These are phyloP conservation scores for Procambarus virginalis DNA, from an alignment of 1,140 invertebrate species.

Conservation along the genomic window DNA sequence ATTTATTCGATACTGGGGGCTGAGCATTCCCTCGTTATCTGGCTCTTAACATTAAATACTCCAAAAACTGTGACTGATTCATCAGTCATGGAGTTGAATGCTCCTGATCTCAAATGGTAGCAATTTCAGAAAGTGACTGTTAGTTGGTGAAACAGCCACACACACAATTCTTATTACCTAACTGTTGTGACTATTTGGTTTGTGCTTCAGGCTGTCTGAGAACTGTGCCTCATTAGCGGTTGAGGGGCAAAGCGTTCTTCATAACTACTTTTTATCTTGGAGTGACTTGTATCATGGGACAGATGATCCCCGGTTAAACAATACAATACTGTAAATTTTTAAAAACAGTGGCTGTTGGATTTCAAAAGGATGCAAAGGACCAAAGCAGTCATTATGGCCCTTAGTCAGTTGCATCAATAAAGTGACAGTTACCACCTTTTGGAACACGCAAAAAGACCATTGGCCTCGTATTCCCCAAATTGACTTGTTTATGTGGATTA, in stretches of 20 bases:
- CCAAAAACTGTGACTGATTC: slow-evolving; percentile 56
- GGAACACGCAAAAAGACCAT: slow-evolving; percentile 54
- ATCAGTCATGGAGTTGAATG: slow-evolving; percentile 45
- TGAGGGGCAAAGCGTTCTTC: slow-evolving; percentile 30
- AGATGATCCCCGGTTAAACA: background rate
- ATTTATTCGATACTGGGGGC: slow-evolving; percentile 55
- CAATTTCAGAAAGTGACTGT: slow-evolving; percentile 55
- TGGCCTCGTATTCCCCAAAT: slow-evolving; percentile 57
- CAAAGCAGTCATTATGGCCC: slow-evolving; percentile 17
- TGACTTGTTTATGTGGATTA: slow-evolving; percentile 31
- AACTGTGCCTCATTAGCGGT: slow-evolving; percentile 41
- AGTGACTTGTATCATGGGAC: slow-evolving; percentile 38
- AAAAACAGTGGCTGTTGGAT: slow-evolving; percentile 42
- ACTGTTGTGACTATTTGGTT: slow-evolving; percentile 53
- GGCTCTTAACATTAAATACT: slow-evolving; percentile 34
- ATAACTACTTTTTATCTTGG: slow-evolving; percentile 17
- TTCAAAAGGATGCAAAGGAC: slow-evolving; percentile 29
- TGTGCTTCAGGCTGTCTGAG: slow-evolving; percentile 17
- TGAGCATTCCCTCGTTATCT: slow-evolving; percentile 38
- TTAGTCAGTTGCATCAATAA: slow-evolving; percentile 17
- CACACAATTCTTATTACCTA: slow-evolving; percentile 5
- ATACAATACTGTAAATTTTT: background rate
- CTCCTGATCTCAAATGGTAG: slow-evolving; percentile 30
- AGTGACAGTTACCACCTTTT: slow-evolving; percentile 50
- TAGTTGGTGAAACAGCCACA: slow-evolving; percentile 54